phyloP scores from a whole-genome alignment of 2,113 vertebrate genomes.

The Zosterops hypoxanthus region DNA sequence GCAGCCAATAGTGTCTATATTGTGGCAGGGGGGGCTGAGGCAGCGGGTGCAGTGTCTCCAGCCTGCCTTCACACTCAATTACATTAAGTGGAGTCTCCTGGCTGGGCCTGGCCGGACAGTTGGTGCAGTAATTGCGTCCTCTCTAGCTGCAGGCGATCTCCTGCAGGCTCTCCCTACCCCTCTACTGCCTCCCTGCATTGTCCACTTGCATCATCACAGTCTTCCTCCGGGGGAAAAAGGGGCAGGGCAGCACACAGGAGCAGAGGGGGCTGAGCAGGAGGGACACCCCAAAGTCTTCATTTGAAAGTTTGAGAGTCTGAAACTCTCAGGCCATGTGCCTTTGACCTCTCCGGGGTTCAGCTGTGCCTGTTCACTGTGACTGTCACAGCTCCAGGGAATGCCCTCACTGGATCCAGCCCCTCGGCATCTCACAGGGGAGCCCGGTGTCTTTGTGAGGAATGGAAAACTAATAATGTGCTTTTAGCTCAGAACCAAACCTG shows the following conservation, averaged over 20 bases:
- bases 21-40: conserved; percentile 67
- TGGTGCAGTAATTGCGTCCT: conserved; percentile 78
- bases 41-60: conserved; percentile 80
- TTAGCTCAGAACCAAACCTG: not conserved
- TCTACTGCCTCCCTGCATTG: conserved; percentile 59
- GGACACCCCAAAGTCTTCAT: not conserved
- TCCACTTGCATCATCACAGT: conserved; percentile 63
- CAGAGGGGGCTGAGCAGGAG: not conserved
- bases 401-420: not conserved
- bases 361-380: not conserved
- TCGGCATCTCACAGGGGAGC: not conserved
- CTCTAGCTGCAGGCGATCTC: conserved; percentile 69
- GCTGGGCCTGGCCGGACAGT: conserved; percentile 74
- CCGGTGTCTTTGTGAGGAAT: not conserved
- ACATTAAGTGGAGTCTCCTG: conserved; percentile 88
- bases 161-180: conserved; percentile 45
- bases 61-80: conserved; percentile 99
- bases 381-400: not conserved
- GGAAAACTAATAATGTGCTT: not conserved
- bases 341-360: not conserved
- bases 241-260: not conserved
- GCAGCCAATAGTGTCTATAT: conserved; percentile 92
- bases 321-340: not conserved
- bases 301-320: not conserved
- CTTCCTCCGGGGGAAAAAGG: conserved; percentile 17